Conservation (phyloP, 2,797 vertebrate genomes). For the Todus mexicanus region DNA sequence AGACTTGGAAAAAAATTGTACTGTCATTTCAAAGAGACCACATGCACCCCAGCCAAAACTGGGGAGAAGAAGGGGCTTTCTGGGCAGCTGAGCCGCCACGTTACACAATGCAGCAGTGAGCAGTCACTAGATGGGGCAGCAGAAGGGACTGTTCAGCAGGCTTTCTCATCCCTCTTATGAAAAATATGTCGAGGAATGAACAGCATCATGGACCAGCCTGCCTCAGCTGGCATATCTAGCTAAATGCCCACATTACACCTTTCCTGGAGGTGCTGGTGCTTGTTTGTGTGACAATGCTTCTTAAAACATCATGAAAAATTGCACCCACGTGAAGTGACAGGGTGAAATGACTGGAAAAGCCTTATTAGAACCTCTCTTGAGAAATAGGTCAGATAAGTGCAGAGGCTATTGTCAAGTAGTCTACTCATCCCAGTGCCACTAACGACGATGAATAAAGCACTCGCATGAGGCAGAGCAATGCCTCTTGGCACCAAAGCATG, state of each 20-base stretch:
- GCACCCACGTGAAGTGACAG: background rate
- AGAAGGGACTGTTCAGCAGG: background rate
- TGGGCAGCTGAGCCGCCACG: background rate
- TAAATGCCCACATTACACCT: background rate
- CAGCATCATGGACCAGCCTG: background rate
- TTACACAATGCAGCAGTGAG: background rate
- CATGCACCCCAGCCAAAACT: background rate
- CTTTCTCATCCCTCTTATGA: background rate
- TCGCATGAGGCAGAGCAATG: background rate
- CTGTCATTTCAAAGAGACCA: background rate
- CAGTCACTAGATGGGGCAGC: background rate
- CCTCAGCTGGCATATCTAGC: background rate
- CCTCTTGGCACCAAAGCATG: conserved; percentile 2
- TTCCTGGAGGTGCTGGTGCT: background rate
- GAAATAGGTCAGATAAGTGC: conserved; percentile 48
- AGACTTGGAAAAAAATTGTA: background rate
- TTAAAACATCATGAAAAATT: background rate
- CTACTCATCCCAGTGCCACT: conserved; percentile 8
- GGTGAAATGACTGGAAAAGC: conserved; percentile 13
- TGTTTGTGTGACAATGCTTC: background rate
- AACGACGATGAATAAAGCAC: conserved; percentile 48
- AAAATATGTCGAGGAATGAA: background rate
- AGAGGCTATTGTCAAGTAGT: conserved; percentile 55
- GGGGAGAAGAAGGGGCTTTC: background rate
- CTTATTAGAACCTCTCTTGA: conserved; percentile 23